These are phyloP conservation scores for Paratilapia polleni DNA, from an alignment of 2,113 vertebrate species.

Conservation along the genomic window DNA sequence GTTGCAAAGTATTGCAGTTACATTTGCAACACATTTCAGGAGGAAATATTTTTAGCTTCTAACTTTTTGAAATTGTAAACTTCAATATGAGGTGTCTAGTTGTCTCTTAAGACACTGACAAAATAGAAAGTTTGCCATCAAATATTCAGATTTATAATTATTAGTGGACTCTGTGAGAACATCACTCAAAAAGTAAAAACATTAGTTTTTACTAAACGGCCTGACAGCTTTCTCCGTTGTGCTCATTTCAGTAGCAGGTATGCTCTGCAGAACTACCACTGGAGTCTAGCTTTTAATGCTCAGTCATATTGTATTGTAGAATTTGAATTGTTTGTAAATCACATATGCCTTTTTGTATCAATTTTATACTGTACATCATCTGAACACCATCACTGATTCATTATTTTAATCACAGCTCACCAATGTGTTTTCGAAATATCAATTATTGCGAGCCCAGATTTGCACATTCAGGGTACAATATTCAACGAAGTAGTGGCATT, in stretches of 20 bases:
- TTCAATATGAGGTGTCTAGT: conserved; percentile 57
- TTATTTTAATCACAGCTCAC: conserved; percentile 58
- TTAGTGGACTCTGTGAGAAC: conserved; percentile 37
- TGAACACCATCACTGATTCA: conserved; percentile 53
- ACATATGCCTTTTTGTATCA: conserved; percentile 82
- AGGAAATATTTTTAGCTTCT: conserved; percentile 64
- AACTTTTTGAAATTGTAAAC: conserved; percentile 63
- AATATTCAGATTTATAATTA: conserved; percentile 29
- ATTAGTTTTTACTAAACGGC: conserved; percentile 19
- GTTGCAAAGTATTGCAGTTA: conserved; percentile 50
- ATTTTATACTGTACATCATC: conserved; percentile 75
- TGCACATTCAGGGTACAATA: conserved; percentile 63
- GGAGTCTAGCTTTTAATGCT: conserved; percentile 54
- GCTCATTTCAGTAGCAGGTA: conserved; percentile 47
- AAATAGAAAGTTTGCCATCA: conserved; percentile 18
- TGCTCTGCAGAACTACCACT: conserved; percentile 59
- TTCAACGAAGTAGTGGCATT: conserved; percentile 56
- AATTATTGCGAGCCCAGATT: conserved; percentile 50
- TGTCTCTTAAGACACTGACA: conserved; percentile 41
- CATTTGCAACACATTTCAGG: conserved; percentile 61
- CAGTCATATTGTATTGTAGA: conserved; percentile 62
- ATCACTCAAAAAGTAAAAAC: conserved; percentile 3
- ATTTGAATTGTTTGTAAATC: conserved; percentile 77
- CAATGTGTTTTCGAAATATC: conserved; percentile 60
- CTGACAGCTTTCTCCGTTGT: conserved; percentile 41